Base-by-base conservation (phyloP, 1,140 invertebrate genomes). In the Drosophila teissieri region DNA sequence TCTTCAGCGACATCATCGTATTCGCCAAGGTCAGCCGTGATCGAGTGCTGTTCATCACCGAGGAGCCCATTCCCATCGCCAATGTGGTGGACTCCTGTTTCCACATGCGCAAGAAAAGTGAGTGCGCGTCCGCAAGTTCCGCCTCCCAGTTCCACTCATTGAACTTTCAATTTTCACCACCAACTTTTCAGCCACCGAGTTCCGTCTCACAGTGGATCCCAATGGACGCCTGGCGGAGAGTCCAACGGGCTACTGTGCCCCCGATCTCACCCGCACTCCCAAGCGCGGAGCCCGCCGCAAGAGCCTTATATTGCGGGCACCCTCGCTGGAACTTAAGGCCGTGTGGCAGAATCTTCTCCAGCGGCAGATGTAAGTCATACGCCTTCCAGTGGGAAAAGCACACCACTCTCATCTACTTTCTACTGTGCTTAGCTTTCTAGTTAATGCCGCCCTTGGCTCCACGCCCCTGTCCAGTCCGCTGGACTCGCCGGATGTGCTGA, bases 281-380 rank as follows among this genome's bases (percentile, higher is more conserved):
- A 93, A 93, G 19, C 95, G 95, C 44, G 94, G 94, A 12, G 93
- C 93, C 0, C 93, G 95, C 48, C 94, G 95, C 72, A 93, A 95
- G 78, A 95, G 96, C 4, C 92, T 97, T 3, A 94, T 96, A 0
- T 91, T 97, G 10, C 93, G 96, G 31, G 96, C 97, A 1, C 96
- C 96, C 0, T 96, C 95, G 1, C 93, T 95, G 40, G 97, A 97
- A 91, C 92, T 97, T 7, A 97, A 97, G 90, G 96, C 96, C 17
- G 96, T 97, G 2, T 97, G 96, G 97, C 96, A 97, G 91, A 97
- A 96, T 83, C 93, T 97, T n/a, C 93, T 97, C 11, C 96, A 97
- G 78, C 93, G 96, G 63, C 96, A 97, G 93, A 96, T 97, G 96
- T 97, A 93, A 95, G 95, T 34, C 8, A 19, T 17, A 8, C 22